Evolutionary conservation across 2,797 vertebrate genomes (phyloP).

Genomic region (Microctenopoma lineatum): DNA sequence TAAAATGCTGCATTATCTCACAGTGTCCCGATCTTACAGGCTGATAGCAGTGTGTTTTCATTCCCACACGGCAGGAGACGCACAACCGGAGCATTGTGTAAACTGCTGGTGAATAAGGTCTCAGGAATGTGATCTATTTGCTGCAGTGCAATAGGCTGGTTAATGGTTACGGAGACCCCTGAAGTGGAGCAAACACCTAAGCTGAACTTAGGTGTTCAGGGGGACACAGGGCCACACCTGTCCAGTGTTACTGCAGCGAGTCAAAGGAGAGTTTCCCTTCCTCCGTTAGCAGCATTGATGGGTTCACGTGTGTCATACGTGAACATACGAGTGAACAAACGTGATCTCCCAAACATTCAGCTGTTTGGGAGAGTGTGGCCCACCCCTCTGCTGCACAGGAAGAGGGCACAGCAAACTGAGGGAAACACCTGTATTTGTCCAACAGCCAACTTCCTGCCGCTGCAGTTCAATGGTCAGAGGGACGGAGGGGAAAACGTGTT

Average conservation of each 20-base stretch:
- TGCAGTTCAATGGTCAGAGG: slow-evolving; percentile 43
- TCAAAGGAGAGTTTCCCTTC: too few species aligned
- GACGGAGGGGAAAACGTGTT: slow-evolving; percentile 60
- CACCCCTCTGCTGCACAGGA: slow-evolving; percentile 73
- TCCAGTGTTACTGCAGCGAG: too few species aligned
- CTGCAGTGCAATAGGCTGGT: slow-evolving; percentile 65
- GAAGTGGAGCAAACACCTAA: slow-evolving; percentile 72
- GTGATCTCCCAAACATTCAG: slow-evolving; percentile 27
- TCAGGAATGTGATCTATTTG: slow-evolving; percentile 73
- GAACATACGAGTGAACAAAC: slow-evolving; percentile 60
- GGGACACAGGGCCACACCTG: slow-evolving; percentile 4
- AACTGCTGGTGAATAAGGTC: slow-evolving; percentile 57
- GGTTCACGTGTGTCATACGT: slow-evolving; percentile 6
- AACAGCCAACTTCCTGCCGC: slow-evolving; percentile 74
- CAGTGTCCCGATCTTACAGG: slow-evolving; percentile 40
- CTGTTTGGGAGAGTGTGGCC: slow-evolving; percentile 47
- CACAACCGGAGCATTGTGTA: slow-evolving; percentile 59
- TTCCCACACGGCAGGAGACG: slow-evolving; percentile 66
- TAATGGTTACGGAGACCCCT: slow-evolving; percentile 79
- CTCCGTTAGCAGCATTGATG: too few species aligned
- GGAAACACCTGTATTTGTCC: slow-evolving; percentile 86
- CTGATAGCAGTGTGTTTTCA: slow-evolving; percentile 51
- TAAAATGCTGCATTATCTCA: slow-evolving; percentile 25
- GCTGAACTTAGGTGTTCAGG: too few species aligned
- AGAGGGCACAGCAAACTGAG: slow-evolving; percentile 54